These are phyloP conservation scores for Orussus abietinus DNA, from an alignment of 1,140 invertebrate species.

Conservation along the genomic window DNA sequence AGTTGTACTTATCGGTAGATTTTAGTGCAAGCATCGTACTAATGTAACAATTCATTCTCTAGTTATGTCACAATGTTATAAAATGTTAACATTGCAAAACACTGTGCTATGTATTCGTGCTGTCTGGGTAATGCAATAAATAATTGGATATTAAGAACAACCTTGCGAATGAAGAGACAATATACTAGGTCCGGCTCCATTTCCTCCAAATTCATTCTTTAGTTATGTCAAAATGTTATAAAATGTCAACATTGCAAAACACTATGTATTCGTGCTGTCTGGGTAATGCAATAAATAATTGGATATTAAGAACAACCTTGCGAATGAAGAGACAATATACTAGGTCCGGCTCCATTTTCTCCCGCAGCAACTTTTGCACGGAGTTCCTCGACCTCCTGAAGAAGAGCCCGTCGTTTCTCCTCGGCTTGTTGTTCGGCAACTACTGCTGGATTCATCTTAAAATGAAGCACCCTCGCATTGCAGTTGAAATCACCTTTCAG, in stretches of 20 bases:
- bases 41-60: no score
- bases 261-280: no score
- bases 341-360: conserved; percentile 28
- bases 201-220: no score
- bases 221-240: no score
- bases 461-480: conserved; percentile 59
- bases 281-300: no score
- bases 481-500: conserved; percentile 57
- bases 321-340: conserved; percentile 31
- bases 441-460: conserved; percentile 70
- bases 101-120: no score
- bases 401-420: conserved; percentile 64
- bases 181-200: conserved; percentile 29
- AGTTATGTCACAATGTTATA: no score
- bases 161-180: conserved; percentile 39
- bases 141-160: conserved; percentile 22
- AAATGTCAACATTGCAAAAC: no score
- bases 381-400: conserved; percentile 67
- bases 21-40: no score
- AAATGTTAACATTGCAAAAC: no score
- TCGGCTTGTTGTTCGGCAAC: conserved; percentile 63
- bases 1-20: no score
- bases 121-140: no score
- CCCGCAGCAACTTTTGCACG: conserved; percentile 45
- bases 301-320: conserved; percentile 34